These are phyloP conservation scores for Drosophila subobscura DNA, from an alignment of 1,140 invertebrate species.

Conservation along the genomic window DNA sequence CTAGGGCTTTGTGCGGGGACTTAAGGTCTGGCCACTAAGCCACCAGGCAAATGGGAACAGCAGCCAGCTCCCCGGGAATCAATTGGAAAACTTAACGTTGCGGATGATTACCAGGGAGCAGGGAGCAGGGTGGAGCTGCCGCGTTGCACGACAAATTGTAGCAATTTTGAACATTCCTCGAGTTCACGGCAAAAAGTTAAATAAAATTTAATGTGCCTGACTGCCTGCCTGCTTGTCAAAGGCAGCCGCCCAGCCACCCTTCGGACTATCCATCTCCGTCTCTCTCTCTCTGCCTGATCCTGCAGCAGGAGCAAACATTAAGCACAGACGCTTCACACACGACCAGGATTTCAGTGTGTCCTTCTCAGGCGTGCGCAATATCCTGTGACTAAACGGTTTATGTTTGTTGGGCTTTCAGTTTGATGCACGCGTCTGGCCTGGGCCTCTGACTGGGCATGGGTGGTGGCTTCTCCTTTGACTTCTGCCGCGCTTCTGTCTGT, in stretches of 20 bases:
- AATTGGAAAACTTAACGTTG: conserved; percentile 73
- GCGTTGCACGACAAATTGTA: conserved; percentile 62
- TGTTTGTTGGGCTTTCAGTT: conserved; percentile 83
- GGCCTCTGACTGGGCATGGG: conserved; percentile 45
- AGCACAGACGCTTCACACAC: conserved; percentile 40
- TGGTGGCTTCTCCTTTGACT: conserved; percentile 72
- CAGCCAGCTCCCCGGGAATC: conserved; percentile 45
- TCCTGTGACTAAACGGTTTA: conserved; percentile 84
- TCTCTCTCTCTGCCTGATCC: conserved; percentile 1
- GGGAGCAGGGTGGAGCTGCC: not conserved
- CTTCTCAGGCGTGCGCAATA: conserved; percentile 76
- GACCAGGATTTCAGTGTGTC: conserved; percentile 24
- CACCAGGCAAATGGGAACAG: conserved; percentile 37
- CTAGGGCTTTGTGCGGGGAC: conserved; percentile 57
- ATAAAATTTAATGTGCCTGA: conserved; percentile 74
- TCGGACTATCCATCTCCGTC: conserved; percentile 3
- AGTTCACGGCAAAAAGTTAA: conserved; percentile 71
- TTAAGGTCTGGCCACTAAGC: conserved; percentile 56
- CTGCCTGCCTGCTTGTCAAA: conserved; percentile 48
- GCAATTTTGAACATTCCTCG: conserved; percentile 74
- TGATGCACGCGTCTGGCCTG: conserved; percentile 69
- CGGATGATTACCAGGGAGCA: conserved; percentile 64
- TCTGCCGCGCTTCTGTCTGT: conserved; percentile 38
- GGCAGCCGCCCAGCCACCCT: conserved; percentile 42
- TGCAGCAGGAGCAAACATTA: conserved; percentile 31